Evolutionary conservation across 92 coral and sea anemone genomes (phyloP), one percentile per base, ranked within the genome.

Genomic region (Epizoanthus ramosus): DNA sequence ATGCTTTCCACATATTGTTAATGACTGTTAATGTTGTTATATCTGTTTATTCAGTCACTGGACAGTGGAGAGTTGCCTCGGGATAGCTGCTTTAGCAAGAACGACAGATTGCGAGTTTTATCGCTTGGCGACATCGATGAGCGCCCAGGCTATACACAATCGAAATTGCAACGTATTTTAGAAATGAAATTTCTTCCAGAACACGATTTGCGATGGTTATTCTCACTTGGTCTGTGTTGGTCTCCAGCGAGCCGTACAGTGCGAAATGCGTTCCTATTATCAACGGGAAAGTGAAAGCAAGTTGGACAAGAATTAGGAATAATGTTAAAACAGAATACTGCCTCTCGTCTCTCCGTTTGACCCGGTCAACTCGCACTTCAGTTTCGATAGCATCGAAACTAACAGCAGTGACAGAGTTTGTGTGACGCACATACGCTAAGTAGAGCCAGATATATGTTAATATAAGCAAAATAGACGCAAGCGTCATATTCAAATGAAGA

Each of bases 111-210:
- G 16, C 6, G 6, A 18, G 47, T 21, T 45, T 61, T 22, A 61
- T 7, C 19, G 82, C 57, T 41, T 77, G 69, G 13, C 82, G 82
- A 77, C 61, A 69, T 61, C 15, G 47, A 1, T 35, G 57, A 16
- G 71, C 21, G 15, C 82, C 82, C 24, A 77, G 52, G 25, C 63
- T 63, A 43, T 37, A 77, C 50, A 77, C 82, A 15, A 77, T 13
- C 8, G 82, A 52, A 19, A 43, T 21, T 41, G 82, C 39, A 61
- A 77, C 82, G 56, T 77, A 77, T 77, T 77, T 77, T 4, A 77
- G 23, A 8, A 77, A 77, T 68, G 66, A 77, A 61, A 77, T 43
- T 41, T 41, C 21, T 16, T 77, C 71, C 23, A 77, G 70, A 77
- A 77, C 66, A 18, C 71, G 82, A n/a, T 5, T 60, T 60, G 71